phyloP scores from a whole-genome alignment of 2,113 vertebrate genomes.

The Butorides virescens region DNA sequence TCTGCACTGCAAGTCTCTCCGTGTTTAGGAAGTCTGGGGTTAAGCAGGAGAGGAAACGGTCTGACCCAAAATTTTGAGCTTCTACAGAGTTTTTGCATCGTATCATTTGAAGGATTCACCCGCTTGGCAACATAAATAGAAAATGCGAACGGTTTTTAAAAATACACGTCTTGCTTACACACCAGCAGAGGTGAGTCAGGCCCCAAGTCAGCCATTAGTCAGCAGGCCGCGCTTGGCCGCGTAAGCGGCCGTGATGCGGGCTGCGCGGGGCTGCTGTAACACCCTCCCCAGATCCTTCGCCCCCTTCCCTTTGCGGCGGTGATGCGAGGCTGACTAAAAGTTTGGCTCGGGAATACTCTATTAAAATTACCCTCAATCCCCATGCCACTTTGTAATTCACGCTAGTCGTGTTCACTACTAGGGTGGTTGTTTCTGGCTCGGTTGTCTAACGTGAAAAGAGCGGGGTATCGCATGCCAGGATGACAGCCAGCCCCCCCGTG shows the following conservation, averaged over 20 bases:
- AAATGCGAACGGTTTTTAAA: not conserved
- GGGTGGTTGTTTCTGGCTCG: not conserved
- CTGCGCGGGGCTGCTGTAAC: not conserved
- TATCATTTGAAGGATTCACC: not conserved
- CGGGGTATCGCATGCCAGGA: accelerated
- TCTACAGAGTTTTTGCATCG: not conserved
- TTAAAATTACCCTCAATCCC: not conserved
- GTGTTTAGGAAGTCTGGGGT: not conserved
- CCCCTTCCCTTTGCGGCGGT: not conserved
- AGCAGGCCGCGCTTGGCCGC: accelerated
- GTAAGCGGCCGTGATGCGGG: too few species aligned
- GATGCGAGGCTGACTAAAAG: not conserved
- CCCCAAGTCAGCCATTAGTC: not conserved
- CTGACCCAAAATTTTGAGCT: not conserved
- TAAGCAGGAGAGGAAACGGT: not conserved
- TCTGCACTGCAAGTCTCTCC: not conserved
- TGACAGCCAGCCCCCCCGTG: not conserved
- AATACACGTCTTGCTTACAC: not conserved
- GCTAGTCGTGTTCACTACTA: not conserved
- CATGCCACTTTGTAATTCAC: not conserved
- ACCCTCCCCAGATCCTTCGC: not conserved
- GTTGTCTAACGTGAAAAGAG: not conserved
- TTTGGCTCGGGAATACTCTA: not conserved
- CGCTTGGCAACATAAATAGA: not conserved
- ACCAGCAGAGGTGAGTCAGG: not conserved